A percentile compares a stretch with the other conserved stretches of the same genome.
phyloP scores from a whole-genome alignment of 2,113 vertebrate species.

The Tachysurus vachellii region DNA sequence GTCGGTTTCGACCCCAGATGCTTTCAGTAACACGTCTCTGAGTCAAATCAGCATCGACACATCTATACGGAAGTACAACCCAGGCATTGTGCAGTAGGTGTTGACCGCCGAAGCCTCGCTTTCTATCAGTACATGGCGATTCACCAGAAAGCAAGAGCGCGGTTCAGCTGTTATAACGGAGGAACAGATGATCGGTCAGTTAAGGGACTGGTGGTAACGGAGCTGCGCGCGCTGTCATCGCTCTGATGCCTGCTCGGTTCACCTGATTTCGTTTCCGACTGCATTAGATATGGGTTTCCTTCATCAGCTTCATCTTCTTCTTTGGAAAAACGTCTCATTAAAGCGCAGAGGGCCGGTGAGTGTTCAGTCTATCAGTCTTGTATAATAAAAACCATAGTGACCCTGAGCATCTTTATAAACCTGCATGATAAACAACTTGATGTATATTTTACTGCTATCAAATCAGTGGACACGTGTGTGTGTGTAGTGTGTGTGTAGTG shows the following conservation, averaged over 20 bases:
- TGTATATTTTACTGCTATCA: neutral
- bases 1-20: neutral
- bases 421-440: neutral
- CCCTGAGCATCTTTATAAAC: neutral
- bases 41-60: neutral
- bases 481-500: neutral
- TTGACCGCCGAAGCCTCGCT: neutral
- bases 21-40: neutral
- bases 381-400: neutral
- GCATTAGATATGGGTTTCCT: slow-evolving; percentile 62
- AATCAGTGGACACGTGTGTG: neutral
- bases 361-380: neutral
- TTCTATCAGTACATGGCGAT: neutral
- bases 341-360: slow-evolving; percentile 42
- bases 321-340: slow-evolving; percentile 68
- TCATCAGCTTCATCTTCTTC: slow-evolving; percentile 69
- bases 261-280: neutral
- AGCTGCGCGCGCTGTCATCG: neutral
- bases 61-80: neutral
- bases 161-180: neutral
- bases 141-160: neutral
- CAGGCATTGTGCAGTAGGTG: neutral
- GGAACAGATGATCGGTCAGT: neutral
- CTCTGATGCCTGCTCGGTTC: slow-evolving; percentile 22
- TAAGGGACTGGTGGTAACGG: neutral